These are phyloP conservation scores for Xanthorhoe designata DNA, from an alignment of 2,888 invertebrate genomes.

Conservation along the genomic window DNA sequence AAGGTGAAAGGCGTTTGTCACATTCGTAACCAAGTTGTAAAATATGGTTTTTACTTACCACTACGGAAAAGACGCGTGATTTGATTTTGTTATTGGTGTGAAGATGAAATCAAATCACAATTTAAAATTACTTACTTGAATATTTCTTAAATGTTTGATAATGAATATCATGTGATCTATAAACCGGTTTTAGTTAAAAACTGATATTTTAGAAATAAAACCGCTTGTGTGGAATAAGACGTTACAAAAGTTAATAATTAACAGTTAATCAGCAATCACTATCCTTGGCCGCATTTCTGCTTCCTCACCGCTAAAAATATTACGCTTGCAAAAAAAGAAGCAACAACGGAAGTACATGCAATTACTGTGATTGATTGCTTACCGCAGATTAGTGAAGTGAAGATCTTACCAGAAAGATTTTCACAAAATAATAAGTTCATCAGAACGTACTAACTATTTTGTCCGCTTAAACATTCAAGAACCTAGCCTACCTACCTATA, in stretches of 20 bases:
- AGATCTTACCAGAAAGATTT: neutral
- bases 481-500: too few relatives aligned
- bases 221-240: neutral
- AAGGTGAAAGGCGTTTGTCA: too few relatives aligned
- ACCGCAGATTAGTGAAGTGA: slow-evolving; percentile 8
- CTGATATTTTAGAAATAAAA: neutral
- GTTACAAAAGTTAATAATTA: slow-evolving; percentile 8
- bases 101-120: too few relatives aligned
- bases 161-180: too few relatives aligned
- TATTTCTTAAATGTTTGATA: too few relatives aligned
- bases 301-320: slow-evolving; percentile 24
- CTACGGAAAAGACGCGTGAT: too few relatives aligned
- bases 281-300: slow-evolving; percentile 34
- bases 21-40: too few relatives aligned
- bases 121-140: too few relatives aligned
- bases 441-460: neutral
- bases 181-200: too few relatives aligned
- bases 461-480: too few relatives aligned
- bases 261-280: slow-evolving; percentile 14
- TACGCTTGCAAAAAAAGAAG: slow-evolving; percentile 19
- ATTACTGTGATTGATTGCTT: slow-evolving; percentile 19
- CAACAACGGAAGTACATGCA: slow-evolving; percentile 22
- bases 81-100: too few relatives aligned
- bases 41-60: too few relatives aligned
- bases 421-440: neutral